These are phyloP conservation scores for Antheraea assamensis DNA, from an alignment of 2,888 invertebrate species.

Conservation along the genomic window DNA sequence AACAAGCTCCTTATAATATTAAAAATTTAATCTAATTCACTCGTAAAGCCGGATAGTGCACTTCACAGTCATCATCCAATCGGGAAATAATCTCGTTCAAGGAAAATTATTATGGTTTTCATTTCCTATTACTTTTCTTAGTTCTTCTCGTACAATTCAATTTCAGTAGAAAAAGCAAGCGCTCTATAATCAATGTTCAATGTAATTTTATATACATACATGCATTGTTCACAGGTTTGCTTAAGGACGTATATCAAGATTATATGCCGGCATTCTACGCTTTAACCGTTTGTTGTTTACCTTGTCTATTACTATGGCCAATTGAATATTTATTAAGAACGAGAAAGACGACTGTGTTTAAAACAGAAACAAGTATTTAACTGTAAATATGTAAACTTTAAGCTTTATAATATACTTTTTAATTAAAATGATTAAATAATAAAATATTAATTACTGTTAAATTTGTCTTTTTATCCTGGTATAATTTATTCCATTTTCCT, in stretches of 20 bases:
- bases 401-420: neutral
- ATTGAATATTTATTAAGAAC: slow-evolving; percentile 47
- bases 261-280: slow-evolving; percentile 70
- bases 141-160: neutral
- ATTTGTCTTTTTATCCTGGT: neutral
- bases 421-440: neutral
- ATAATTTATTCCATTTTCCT: neutral
- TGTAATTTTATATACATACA: neutral
- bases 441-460: neutral
- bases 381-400: neutral
- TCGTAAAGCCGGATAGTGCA: too few relatives aligned
- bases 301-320: slow-evolving; percentile 67
- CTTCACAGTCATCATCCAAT: too few relatives aligned
- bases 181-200: neutral
- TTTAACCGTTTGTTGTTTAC: slow-evolving; percentile 59
- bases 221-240: slow-evolving; percentile 56
- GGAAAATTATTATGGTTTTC: too few relatives aligned
- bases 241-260: slow-evolving; percentile 64
- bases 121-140: too few relatives aligned
- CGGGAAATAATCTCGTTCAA: too few relatives aligned
- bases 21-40: too few relatives aligned
- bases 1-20: too few relatives aligned
- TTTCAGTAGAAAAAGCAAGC: too few relatives aligned
- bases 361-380: slow-evolving; percentile 5
- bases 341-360: slow-evolving; percentile 1